Evolutionary conservation across 2,888 invertebrate genomes (phyloP).

Genomic region (Eurytoma californica): DNA sequence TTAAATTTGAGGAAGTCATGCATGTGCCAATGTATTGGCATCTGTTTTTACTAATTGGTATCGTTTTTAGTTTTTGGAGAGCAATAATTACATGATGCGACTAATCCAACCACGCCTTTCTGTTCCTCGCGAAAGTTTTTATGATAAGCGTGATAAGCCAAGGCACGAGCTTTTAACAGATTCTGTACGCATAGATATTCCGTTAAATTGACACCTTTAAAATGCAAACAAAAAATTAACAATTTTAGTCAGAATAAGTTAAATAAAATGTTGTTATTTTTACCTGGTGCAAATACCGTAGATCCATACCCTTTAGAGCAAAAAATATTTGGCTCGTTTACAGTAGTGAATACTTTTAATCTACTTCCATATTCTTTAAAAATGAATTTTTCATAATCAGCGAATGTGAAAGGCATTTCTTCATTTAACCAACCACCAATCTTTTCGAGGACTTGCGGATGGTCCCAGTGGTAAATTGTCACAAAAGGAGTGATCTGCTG

Average conservation of each 20-base stretch:
- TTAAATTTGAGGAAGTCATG: too few relatives aligned
- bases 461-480: slow-evolving; percentile 83
- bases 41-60: neutral
- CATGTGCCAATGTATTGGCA: too few relatives aligned
- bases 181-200: slow-evolving; percentile 85
- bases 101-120: slow-evolving; percentile 75
- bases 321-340: slow-evolving; percentile 84
- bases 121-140: slow-evolving; percentile 77
- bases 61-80: slow-evolving; percentile 55
- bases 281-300: slow-evolving; percentile 57
- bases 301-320: slow-evolving; percentile 77
- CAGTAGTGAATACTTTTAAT: slow-evolving; percentile 84
- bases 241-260: too few relatives aligned
- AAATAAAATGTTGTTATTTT: neutral
- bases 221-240: neutral
- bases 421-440: slow-evolving; percentile 82
- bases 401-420: slow-evolving; percentile 79
- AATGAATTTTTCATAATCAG: slow-evolving; percentile 80
- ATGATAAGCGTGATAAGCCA: slow-evolving; percentile 80
- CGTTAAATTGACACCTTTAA: slow-evolving; percentile 67
- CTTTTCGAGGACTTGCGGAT: slow-evolving; percentile 78
- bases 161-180: slow-evolving; percentile 83
- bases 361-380: slow-evolving; percentile 80
- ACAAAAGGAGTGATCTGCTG: slow-evolving; percentile 79
- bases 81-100: slow-evolving; percentile 46